A percentile compares a stretch with the other conserved stretches of the same genome.
Evolutionary conservation across 2,113 vertebrate species (phyloP).

Genomic region (Tyrannus savana): DNA sequence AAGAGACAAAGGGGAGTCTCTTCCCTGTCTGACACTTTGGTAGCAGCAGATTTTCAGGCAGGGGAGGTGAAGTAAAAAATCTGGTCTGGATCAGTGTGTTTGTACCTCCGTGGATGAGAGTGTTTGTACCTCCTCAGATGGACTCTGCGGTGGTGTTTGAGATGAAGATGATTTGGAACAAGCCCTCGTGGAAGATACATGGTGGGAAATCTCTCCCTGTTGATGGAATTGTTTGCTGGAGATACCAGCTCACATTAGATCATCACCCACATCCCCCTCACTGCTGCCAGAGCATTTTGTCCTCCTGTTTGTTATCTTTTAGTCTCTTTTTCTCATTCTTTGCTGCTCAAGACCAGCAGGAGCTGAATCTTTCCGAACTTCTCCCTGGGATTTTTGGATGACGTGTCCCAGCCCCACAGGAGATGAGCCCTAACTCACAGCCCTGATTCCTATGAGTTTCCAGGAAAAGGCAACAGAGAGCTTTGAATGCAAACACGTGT

Average conservation of each 20-base stretch:
- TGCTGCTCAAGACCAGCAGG: neutral
- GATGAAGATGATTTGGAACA: neutral
- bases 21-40: slow-evolving; percentile 58
- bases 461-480: neutral
- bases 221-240: neutral
- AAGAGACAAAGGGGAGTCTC: slow-evolving; percentile 65
- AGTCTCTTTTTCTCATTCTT: neutral
- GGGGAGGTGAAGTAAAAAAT: slow-evolving; percentile 60
- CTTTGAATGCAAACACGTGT: neutral
- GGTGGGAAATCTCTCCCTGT: neutral
- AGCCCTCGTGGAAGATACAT: neutral
- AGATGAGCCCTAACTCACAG: neutral
- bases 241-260: neutral
- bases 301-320: neutral
- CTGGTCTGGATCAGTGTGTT: slow-evolving; percentile 50
- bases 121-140: neutral
- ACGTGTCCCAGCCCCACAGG: neutral
- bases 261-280: neutral
- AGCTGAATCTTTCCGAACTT: neutral
- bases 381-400: neutral
- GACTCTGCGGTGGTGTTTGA: neutral
- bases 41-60: slow-evolving; percentile 49
- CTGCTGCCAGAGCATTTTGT: neutral
- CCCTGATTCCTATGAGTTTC: neutral
- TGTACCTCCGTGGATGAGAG: neutral